phyloP scores from a whole-genome alignment of 37 sponge, comb jelly and placozoan genomes.

The Dysidea cf. avara region DNA sequence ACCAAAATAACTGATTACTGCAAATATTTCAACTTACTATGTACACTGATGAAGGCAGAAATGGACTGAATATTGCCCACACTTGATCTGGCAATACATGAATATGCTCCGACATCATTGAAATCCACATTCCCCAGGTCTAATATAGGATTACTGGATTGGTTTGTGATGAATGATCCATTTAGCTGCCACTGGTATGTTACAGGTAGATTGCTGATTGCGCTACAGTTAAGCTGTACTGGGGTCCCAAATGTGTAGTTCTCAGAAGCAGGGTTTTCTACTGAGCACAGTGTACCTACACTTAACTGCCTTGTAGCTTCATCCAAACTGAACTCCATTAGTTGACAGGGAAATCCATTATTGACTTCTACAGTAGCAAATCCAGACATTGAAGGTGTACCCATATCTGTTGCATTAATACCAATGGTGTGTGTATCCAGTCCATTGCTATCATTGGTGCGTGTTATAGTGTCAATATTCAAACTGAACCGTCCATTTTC shows the following conservation, averaged over 20 bases:
- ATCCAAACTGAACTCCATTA: background rate
- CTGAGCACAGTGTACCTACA: background rate
- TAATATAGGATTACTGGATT: background rate
- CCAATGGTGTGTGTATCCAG: background rate
- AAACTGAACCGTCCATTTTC: constrained; percentile 10
- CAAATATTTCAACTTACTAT: constrained; percentile 28
- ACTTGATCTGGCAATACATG: constrained; percentile 31
- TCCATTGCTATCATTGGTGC: background rate
- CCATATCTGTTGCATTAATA: constrained; percentile 44
- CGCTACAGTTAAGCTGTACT: constrained; percentile 11
- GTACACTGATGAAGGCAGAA: constrained; percentile 18
- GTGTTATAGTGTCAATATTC: background rate
- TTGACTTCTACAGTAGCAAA: background rate
- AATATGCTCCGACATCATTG: constrained; percentile 48
- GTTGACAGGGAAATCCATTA: background rate
- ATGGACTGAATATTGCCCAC: constrained; percentile 49
- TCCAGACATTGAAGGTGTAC: constrained; percentile 28
- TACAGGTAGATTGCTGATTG: constrained; percentile 11
- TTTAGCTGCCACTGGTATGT: constrained; percentile 64
- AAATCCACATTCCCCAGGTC: background rate
- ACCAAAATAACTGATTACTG: no score
- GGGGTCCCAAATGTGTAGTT: background rate
- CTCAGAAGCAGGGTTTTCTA: constrained; percentile 6
- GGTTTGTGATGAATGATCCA: constrained; percentile 32
- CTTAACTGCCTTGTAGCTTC: background rate